Percentiles rank a stretch among this genome's conserved stretches.
Conservation (phyloP, 2,888 invertebrate genomes). For the Amblyjoppa proteus region DNA sequence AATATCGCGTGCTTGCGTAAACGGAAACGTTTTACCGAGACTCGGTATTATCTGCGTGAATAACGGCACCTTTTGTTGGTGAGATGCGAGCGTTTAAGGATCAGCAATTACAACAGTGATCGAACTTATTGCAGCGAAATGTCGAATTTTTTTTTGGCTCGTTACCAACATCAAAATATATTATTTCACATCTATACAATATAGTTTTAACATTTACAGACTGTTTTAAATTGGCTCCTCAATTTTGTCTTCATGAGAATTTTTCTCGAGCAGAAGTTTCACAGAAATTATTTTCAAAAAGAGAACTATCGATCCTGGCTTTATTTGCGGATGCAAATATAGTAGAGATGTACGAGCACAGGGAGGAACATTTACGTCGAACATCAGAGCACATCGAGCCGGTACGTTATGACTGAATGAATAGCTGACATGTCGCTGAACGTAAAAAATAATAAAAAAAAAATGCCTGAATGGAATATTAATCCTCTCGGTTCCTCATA, state of each 20-base stretch:
- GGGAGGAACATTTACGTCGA: not conserved
- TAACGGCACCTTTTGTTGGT: not conserved
- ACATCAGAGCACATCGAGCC: not conserved
- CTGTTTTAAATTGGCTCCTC: not conserved
- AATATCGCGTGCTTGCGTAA: not conserved
- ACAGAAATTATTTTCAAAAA: too few species aligned
- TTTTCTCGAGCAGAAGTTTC: too few species aligned
- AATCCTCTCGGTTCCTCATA: slow-evolving; percentile 5
- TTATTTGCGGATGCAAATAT: not conserved
- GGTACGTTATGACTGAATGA: not conserved
- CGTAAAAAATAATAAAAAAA: not conserved
- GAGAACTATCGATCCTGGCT: too few species aligned
- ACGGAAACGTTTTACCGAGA: not conserved
- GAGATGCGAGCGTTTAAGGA: not conserved
- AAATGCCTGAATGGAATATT: not conserved
- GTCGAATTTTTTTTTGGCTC: not conserved
- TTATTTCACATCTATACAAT: not conserved
- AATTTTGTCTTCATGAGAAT: not conserved
- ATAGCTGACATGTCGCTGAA: not conserved
- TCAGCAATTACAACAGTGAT: not conserved
- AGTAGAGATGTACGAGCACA: not conserved
- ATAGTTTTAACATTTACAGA: not conserved
- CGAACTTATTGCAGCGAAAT: not conserved
- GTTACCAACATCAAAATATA: not conserved
- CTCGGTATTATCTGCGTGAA: not conserved